Conservation (phyloP, 2,113 vertebrate species). For the Aix galericulata region DNA sequence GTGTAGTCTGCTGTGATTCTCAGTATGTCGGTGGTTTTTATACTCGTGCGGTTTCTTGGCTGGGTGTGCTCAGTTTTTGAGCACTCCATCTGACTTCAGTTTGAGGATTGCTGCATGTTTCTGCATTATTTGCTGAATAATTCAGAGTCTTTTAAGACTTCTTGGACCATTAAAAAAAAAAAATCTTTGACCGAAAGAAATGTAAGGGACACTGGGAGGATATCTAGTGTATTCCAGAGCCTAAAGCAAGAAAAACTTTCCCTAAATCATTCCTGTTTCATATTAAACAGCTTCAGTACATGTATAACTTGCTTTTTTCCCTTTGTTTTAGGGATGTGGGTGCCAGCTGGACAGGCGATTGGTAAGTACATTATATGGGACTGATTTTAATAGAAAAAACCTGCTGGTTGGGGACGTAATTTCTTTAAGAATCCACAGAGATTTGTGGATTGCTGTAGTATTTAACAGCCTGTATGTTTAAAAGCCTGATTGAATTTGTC, state of each 20-base stretch:
- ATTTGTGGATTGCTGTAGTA: neutral
- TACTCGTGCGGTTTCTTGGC: neutral
- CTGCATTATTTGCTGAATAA: neutral
- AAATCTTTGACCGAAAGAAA: neutral
- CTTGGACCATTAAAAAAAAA: neutral
- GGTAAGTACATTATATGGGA: conserved; percentile 78
- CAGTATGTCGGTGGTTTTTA: neutral
- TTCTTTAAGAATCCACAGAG: neutral
- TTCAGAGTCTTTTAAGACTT: neutral
- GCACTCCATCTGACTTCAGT: neutral
- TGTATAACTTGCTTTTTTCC: neutral
- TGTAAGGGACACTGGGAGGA: neutral
- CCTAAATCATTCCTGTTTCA: neutral
- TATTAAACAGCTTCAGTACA: accelerated
- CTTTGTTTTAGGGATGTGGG: conserved; percentile 92
- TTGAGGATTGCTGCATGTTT: neutral
- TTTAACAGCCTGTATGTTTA: conserved; percentile 18
- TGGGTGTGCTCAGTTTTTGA: neutral
- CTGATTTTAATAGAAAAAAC: neutral
- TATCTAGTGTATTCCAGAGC: neutral
- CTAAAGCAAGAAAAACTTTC: neutral
- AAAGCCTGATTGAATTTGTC: conserved; percentile 31
- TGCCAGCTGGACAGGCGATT: conserved; percentile 95
- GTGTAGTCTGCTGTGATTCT: neutral
- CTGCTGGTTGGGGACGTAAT: neutral